Conservation (phyloP, 1,140 invertebrate species). For the Octopus sinensis region DNA sequence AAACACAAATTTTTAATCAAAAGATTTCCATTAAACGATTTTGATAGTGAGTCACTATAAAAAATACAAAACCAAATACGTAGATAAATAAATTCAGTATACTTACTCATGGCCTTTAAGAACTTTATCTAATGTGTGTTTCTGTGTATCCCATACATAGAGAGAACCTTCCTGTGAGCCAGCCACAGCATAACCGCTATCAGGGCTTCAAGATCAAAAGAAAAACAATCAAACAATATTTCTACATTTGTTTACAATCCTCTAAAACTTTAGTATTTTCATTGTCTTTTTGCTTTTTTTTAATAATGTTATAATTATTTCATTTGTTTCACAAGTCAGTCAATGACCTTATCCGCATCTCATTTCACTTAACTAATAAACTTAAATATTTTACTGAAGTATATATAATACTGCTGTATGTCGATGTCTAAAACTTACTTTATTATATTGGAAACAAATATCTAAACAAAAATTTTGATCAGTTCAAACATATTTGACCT, state of each 20-base stretch:
- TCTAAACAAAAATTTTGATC: no score
- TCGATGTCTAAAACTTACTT: no score
- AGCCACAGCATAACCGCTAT: slow-evolving; percentile 80
- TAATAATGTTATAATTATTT: background rate
- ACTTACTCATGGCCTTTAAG: slow-evolving; percentile 88
- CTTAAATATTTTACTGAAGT: no score
- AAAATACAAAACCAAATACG: no score
- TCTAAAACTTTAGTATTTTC: background rate
- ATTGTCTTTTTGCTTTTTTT: background rate
- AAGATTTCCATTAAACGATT: no score
- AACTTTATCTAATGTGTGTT: slow-evolving; percentile 72
- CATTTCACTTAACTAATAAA: no score
- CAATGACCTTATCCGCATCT: background rate
- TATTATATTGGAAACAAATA: no score
- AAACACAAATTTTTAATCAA: no score
- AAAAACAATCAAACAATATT: slow-evolving; percentile 12
- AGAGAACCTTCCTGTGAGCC: slow-evolving; percentile 87
- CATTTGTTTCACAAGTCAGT: background rate
- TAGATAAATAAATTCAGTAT: background rate
- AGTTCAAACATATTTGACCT: no score
- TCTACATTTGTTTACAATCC: background rate
- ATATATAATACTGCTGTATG: no score
- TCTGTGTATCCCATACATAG: slow-evolving; percentile 85
- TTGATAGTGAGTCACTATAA: no score
- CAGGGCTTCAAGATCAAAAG: slow-evolving; percentile 65